These are phyloP conservation scores for Rhynchomys soricoides DNA, from an alignment of 2,113 vertebrate species.

Conservation along the genomic window DNA sequence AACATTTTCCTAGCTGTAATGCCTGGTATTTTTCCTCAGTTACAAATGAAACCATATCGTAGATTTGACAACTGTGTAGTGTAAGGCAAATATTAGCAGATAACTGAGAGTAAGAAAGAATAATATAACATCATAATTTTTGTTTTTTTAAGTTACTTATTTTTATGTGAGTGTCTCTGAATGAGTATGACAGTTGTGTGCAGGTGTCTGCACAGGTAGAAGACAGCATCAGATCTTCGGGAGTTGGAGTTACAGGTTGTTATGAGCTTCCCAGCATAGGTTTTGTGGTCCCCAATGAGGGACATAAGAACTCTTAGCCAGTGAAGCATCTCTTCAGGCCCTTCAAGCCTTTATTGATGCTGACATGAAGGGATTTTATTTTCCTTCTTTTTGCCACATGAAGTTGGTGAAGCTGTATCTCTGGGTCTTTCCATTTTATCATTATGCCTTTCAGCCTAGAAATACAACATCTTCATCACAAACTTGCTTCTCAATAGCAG, in stretches of 20 bases:
- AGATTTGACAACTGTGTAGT: not conserved
- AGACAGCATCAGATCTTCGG: not conserved
- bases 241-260: not conserved
- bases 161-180: not conserved
- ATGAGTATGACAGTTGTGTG: not conserved
- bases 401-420: not conserved
- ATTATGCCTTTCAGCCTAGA: not conserved
- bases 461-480: constrained; percentile 13
- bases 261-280: not conserved
- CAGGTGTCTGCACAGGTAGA: not conserved
- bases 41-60: not conserved
- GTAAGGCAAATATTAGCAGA: not conserved
- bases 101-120: not conserved
- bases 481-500: not conserved
- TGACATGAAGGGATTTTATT: not conserved
- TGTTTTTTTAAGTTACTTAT: not conserved
- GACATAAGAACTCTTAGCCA: too few species aligned
- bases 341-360: not conserved
- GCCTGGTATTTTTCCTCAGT: not conserved
- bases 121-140: not conserved
- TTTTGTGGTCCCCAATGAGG: not conserved
- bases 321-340: not conserved
- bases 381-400: not conserved
- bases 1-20: not conserved
- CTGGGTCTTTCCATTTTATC: not conserved